phyloP scores from a whole-genome alignment of 2,113 vertebrate species.

The Notothenia coriiceps region DNA sequence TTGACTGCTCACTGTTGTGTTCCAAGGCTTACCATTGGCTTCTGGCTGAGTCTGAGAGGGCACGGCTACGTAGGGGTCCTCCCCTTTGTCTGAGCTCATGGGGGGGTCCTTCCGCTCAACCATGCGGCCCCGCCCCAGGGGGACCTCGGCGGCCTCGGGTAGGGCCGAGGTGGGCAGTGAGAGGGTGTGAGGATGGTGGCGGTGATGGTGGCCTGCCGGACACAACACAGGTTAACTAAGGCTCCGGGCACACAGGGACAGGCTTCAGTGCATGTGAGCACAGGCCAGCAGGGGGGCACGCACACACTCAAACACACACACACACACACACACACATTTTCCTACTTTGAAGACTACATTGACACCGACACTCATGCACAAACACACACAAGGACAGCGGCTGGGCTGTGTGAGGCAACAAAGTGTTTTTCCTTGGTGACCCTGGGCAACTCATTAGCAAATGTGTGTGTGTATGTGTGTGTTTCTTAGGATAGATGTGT shows the following conservation, averaged over 20 bases:
- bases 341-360: background rate
- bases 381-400: conserved; percentile 43
- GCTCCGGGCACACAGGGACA: conserved; percentile 37
- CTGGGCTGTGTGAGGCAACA: conserved; percentile 55
- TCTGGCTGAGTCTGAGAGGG: conserved; percentile 97
- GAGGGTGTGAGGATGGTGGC: conserved; percentile 87
- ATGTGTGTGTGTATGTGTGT: conserved; percentile 46
- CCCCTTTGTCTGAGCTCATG: conserved; percentile 92
- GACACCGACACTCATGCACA: conserved; percentile 1
- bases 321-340: background rate
- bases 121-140: conserved; percentile 91
- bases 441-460: conserved; percentile 70
- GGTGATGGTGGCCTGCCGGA: conserved; percentile 91
- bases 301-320: conserved; percentile 26
- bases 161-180: conserved; percentile 92
- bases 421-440: conserved; percentile 49
- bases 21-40: conserved; percentile 99
- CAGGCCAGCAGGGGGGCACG: conserved; percentile 24
- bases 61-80: conserved; percentile 95
- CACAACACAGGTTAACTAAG: conserved; percentile 82
- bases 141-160: conserved; percentile 85
- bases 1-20: conserved; percentile 77
- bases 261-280: conserved; percentile 42
- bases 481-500: conserved; percentile 49
- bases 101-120: conserved; percentile 92